These are phyloP conservation scores for Leucophenga varia DNA, from an alignment of 1,140 invertebrate genomes.

Conservation along the genomic window DNA sequence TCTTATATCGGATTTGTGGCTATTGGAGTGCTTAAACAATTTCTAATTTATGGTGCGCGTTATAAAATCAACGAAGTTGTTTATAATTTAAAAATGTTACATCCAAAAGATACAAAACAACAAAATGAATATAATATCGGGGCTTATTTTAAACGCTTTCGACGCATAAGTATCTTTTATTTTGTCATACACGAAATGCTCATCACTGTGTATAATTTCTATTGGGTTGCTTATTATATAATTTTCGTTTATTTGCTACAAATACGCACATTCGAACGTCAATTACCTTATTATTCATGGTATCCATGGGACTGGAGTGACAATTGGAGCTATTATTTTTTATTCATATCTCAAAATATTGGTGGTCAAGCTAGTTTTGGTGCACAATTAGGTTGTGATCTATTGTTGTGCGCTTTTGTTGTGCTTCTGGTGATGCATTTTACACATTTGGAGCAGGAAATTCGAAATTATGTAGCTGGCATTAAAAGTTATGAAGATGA, in stretches of 20 bases:
- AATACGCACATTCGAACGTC: slow-evolving; percentile 18
- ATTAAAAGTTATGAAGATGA: slow-evolving; percentile 11
- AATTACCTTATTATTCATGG: slow-evolving; percentile 41
- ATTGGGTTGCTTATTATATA: slow-evolving; percentile 34
- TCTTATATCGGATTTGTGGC: slow-evolving; percentile 44
- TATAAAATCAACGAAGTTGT: slow-evolving; percentile 22
- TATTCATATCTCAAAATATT: slow-evolving; percentile 34
- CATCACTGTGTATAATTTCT: slow-evolving; percentile 44
- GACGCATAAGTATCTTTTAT: slow-evolving; percentile 27
- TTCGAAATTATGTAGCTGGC: slow-evolving; percentile 24
- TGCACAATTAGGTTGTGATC: slow-evolving; percentile 38
- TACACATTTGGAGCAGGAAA: slow-evolving; percentile 12
- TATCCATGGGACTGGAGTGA: slow-evolving; percentile 39
- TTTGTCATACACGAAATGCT: slow-evolving; percentile 31
- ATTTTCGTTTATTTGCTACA: slow-evolving; percentile 36
- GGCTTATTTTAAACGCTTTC: slow-evolving; percentile 15
- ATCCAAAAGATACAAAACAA: slow-evolving; percentile 13
- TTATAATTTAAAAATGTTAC: slow-evolving; percentile 18
- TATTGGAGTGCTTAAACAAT: slow-evolving; percentile 39
- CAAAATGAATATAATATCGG: slow-evolving; percentile 20
- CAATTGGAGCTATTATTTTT: slow-evolving; percentile 32
- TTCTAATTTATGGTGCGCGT: slow-evolving; percentile 23
- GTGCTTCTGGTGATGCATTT: slow-evolving; percentile 46
- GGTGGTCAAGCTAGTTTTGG: slow-evolving; percentile 34
- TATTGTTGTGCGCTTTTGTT: slow-evolving; percentile 37